phyloP scores from a whole-genome alignment of 2,113 vertebrate genomes.

The Antigone vipio region DNA sequence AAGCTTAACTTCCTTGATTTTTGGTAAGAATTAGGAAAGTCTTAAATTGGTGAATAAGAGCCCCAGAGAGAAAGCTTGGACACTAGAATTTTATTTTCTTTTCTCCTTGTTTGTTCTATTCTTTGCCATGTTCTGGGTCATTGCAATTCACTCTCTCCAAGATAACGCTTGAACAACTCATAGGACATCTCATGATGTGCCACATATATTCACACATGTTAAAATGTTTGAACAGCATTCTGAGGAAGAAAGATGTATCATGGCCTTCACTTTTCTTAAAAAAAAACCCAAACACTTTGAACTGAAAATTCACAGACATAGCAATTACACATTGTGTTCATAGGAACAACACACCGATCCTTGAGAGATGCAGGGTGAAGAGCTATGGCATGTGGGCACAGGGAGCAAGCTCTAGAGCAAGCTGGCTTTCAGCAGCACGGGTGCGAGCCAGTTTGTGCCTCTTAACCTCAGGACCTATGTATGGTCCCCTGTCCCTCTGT shows the following conservation, averaged over 20 bases:
- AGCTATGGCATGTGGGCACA: neutral
- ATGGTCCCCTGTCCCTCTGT: neutral
- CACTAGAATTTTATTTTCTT: neutral
- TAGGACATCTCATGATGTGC: rapidly evolving
- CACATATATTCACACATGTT: neutral
- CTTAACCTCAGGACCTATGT: neutral
- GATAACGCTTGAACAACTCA: neutral
- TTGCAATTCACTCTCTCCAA: neutral
- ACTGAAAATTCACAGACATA: neutral
- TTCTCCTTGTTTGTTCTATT: neutral
- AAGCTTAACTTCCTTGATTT: neutral
- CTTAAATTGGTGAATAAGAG: neutral
- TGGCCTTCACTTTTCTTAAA: neutral
- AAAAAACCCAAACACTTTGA: neutral
- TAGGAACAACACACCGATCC: neutral
- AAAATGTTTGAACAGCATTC: neutral
- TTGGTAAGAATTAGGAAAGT: neutral
- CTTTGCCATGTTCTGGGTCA: neutral
- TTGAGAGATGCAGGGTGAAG: neutral
- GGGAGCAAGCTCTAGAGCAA: rapidly evolving
- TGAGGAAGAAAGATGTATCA: neutral
- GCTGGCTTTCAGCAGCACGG: rapidly evolving
- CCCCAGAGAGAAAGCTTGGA: neutral
- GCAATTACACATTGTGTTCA: neutral
- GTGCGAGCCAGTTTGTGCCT: neutral